Evolutionary conservation across 2,797 vertebrate genomes (phyloP), one percentile per base, ranked within the genome.

Genomic region (Morelia viridis): DNA sequence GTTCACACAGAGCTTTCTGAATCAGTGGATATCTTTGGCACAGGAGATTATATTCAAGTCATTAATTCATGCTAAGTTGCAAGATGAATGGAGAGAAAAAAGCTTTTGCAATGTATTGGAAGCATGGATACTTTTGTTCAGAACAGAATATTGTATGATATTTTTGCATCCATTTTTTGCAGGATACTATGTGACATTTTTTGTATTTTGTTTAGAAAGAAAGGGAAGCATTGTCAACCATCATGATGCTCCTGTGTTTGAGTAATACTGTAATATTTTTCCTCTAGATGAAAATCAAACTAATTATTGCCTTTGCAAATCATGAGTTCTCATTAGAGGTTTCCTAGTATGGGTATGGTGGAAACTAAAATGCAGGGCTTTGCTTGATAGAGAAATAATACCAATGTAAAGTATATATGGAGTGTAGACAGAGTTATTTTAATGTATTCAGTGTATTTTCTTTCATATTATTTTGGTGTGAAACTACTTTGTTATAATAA

Each of bases 301-400:
- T 13, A 22, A 87, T 91, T 91, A 93, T 95, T 91, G 41, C 3
- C 0, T 28, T 3, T 89, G 71, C 17, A 58, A 35, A 90, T 87
- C 46, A 46, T 1, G 71, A 10, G 35, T 80, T 41, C 9, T 80
- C 35, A 24, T 80, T 46, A 46, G 35, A 80, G 31, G 22, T 31
- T 41, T 76, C 71, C 41, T 41, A 41, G 41, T 41, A 41, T 41
- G 41, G 41, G 41, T 76, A 76, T 41, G 68, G 15, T 76, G 3
- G 35, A 80, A 46, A 11, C 71, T 80, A 46, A 80, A 10, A 80
- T 80, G 15, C 19, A 80, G 71, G 35, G 24, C 35, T 80, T 80
- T 71, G 31, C 31, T 71, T 71, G 65, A 80, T 46, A 80, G 65
- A 22, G 28, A 76, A 91, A 0, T 0, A 87, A 1, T 87, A 31